These are phyloP conservation scores for Drosophila anomalata DNA, from an alignment of 2,888 invertebrate genomes.

Conservation along the genomic window DNA sequence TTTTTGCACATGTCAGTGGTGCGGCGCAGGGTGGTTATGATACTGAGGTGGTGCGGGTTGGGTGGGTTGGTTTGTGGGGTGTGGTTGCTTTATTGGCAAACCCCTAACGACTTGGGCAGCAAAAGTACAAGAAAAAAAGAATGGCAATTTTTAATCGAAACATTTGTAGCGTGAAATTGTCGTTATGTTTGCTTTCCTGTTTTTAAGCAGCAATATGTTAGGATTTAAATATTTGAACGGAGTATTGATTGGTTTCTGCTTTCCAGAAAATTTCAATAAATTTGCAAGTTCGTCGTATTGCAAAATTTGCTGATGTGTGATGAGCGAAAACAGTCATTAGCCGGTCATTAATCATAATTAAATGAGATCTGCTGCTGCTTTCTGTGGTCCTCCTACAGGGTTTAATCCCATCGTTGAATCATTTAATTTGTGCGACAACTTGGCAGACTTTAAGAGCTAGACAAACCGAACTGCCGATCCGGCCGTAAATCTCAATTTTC, in stretches of 20 bases:
- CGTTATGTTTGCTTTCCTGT: conserved; percentile 53
- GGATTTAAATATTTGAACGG: conserved; percentile 55
- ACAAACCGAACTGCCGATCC: conserved; percentile 15
- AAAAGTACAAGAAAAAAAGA: conserved; percentile 16
- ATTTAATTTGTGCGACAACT: conserved; percentile 37
- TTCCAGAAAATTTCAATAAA: conserved; percentile 28
- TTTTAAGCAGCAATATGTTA: conserved; percentile 65
- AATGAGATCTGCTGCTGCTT: conserved; percentile 5
- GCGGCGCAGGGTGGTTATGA: conserved; percentile 27
- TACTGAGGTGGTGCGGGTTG: background rate
- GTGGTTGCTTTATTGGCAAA: conserved; percentile 57
- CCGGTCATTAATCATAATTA: conserved; percentile 71
- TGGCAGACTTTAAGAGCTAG: conserved; percentile 22
- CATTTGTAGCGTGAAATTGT: conserved; percentile 79
- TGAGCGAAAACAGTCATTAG: conserved; percentile 53
- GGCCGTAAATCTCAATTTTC: conserved; percentile 76
- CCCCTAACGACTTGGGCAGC: conserved; percentile 48
- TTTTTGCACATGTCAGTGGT: conserved; percentile 58
- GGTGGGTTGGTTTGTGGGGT: conserved; percentile 41
- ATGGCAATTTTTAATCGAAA: conserved; percentile 69
- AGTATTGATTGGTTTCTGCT: conserved; percentile 41
- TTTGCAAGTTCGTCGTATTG: conserved; percentile 20
- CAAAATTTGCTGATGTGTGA: conserved; percentile 22
- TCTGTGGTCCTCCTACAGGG: background rate
- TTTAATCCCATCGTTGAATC: conserved; percentile 32